A percentile compares a stretch with the other conserved stretches of the same genome.
Conservation (phyloP, 1,140 invertebrate species). For the Artemia franciscana region DNA sequence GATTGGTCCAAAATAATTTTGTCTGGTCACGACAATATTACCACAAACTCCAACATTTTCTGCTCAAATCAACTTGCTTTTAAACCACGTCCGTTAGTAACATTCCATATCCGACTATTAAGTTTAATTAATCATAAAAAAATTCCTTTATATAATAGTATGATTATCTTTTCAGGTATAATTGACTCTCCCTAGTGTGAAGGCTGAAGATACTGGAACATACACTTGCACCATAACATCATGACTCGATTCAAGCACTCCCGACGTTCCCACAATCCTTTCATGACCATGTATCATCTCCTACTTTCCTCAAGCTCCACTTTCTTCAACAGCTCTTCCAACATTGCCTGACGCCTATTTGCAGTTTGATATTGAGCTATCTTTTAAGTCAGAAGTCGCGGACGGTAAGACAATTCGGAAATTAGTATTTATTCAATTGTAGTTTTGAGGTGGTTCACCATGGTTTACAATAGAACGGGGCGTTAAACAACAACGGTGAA, state of each 20-base stretch:
- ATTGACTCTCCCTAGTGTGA: constrained; percentile 26
- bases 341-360: constrained; percentile 48
- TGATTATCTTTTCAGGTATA: constrained; percentile 14
- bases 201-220: constrained; percentile 55
- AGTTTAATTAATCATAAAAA: no score
- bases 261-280: constrained; percentile 40
- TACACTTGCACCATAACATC: constrained; percentile 60
- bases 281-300: constrained; percentile 62
- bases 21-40: no score
- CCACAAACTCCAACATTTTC: no score
- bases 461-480: no score
- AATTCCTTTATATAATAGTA: no score
- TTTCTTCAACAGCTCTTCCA: constrained; percentile 45
- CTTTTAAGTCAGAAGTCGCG: constrained; percentile 53
- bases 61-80: no score
- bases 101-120: no score
- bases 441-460: no score
- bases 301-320: constrained; percentile 44
- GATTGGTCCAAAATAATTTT: no score
- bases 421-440: no score
- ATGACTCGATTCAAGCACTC: constrained; percentile 19
- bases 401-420: constrained; percentile 30
- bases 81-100: no score
- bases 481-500: no score
- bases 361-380: constrained; percentile 62